Conservation (phyloP, 2,797 vertebrate species). For the Microctenopoma lineatum region DNA sequence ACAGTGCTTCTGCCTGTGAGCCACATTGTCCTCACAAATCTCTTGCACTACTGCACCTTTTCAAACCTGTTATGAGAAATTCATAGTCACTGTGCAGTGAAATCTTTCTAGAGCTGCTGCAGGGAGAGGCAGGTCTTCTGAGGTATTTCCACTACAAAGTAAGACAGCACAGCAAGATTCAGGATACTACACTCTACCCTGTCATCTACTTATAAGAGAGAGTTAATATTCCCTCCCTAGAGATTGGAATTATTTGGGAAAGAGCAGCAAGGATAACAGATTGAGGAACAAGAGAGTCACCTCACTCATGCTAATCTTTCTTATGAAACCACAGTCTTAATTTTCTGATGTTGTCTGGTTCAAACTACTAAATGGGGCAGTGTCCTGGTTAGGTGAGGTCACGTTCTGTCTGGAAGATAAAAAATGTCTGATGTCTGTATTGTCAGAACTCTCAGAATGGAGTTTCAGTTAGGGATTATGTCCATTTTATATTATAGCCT, state of each 20-base stretch:
- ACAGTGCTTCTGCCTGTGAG: slow-evolving; percentile 38
- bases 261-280: slow-evolving; percentile 23
- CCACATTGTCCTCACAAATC: slow-evolving; percentile 45
- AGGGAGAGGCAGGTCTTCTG: slow-evolving; percentile 16
- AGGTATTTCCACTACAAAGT: slow-evolving; percentile 38
- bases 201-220: slow-evolving; percentile 32
- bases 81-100: slow-evolving; percentile 25
- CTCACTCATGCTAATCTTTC: slow-evolving; percentile 16
- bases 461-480: neutral
- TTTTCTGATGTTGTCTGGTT: slow-evolving; percentile 18
- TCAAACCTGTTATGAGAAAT: slow-evolving; percentile 37
- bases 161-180: slow-evolving; percentile 31
- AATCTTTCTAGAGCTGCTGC: slow-evolving; percentile 45
- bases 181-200: slow-evolving; percentile 38
- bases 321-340: slow-evolving; percentile 12
- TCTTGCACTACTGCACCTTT: slow-evolving; percentile 34
- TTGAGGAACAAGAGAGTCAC: slow-evolving; percentile 7
- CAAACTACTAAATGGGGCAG: slow-evolving; percentile 25
- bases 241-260: slow-evolving; percentile 53
- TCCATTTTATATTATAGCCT: too few species aligned
- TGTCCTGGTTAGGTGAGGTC: slow-evolving; percentile 32
- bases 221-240: slow-evolving; percentile 38
- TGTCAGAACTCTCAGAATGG: neutral
- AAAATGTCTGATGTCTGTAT: slow-evolving; percentile 14
- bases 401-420: slow-evolving; percentile 33